Conservation (phyloP, 2,113 vertebrate species). For the Vanacampus margaritifer region DNA sequence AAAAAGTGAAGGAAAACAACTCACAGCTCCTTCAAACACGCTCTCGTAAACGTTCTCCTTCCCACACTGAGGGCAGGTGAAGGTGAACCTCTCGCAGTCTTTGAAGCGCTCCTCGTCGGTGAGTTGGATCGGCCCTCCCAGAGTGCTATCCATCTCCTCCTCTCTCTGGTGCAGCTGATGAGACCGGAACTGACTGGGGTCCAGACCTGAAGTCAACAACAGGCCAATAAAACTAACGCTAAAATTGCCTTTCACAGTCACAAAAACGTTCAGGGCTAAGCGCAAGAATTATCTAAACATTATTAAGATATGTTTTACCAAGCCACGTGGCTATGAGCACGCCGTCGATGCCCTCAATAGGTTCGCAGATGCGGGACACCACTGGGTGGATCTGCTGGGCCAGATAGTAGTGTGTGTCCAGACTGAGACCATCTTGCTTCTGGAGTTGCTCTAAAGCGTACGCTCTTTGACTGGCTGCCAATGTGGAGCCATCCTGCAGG, state of each 20-base stretch:
- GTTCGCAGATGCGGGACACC: constrained; percentile 93
- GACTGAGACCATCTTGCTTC: constrained; percentile 83
- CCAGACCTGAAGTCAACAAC: constrained; percentile 76
- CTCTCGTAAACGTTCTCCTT: constrained; percentile 90
- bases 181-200: constrained; percentile 88
- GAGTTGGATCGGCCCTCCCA: constrained; percentile 87
- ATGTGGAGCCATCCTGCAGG: constrained; percentile 87
- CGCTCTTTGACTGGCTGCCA: constrained; percentile 86
- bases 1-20: constrained; percentile 50
- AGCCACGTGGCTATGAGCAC: constrained; percentile 90
- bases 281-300: background rate
- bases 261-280: background rate
- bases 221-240: background rate
- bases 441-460: constrained; percentile 92
- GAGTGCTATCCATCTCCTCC: constrained; percentile 83
- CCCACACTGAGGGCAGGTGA: constrained; percentile 83
- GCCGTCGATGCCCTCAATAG: constrained; percentile 91
- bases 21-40: constrained; percentile 89
- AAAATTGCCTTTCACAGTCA: background rate
- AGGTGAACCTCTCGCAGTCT: constrained; percentile 90
- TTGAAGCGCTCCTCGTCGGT: constrained; percentile 93
- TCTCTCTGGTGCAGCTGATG: constrained; percentile 87
- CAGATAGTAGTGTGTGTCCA: constrained; percentile 95
- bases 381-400: constrained; percentile 96
- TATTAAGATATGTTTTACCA: constrained; percentile 46